Percentiles rank a stretch among this genome's conserved stretches.
Conservation (phyloP, 2,888 invertebrate genomes). For the Emesis castigata region DNA sequence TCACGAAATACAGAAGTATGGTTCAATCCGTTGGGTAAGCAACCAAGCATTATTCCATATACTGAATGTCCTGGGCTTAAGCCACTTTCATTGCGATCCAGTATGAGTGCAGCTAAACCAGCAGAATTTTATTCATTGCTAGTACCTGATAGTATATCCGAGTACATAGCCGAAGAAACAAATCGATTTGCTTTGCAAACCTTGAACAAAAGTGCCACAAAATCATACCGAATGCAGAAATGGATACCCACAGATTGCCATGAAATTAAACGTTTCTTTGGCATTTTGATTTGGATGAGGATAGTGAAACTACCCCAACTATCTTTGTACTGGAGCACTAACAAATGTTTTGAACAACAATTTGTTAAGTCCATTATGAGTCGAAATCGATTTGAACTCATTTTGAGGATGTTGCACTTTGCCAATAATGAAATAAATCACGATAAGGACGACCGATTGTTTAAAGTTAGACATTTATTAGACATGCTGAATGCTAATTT, state of each 20-base stretch:
- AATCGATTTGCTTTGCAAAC: constrained; percentile 16
- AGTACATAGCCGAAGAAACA: constrained; percentile 23
- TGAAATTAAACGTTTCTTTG: too few species aligned
- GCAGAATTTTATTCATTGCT: constrained; percentile 42
- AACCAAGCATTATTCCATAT: too few species aligned
- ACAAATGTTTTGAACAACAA: too few species aligned
- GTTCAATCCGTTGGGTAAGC: too few species aligned
- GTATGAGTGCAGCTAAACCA: constrained; percentile 49
- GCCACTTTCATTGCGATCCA: too few species aligned
- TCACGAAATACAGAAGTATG: too few species aligned
- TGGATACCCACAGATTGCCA: too few species aligned
- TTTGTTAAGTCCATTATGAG: too few species aligned
- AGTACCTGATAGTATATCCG: constrained; percentile 20
- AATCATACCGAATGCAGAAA: constrained; percentile 16
- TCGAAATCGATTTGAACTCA: constrained; percentile 52
- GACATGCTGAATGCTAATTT: constrained; percentile 34
- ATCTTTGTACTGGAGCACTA: constrained; percentile 42
- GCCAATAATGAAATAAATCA: constrained; percentile 42
- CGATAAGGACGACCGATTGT: constrained; percentile 38
- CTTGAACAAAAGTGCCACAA: constrained; percentile 13
- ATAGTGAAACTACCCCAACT: too few species aligned
- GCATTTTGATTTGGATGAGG: too few species aligned
- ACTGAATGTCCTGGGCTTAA: too few species aligned
- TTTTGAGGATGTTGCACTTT: constrained; percentile 53
- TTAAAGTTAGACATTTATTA: constrained; percentile 41